Conservation (phyloP, 2,888 invertebrate genomes). For the Plagodis pulveraria region DNA sequence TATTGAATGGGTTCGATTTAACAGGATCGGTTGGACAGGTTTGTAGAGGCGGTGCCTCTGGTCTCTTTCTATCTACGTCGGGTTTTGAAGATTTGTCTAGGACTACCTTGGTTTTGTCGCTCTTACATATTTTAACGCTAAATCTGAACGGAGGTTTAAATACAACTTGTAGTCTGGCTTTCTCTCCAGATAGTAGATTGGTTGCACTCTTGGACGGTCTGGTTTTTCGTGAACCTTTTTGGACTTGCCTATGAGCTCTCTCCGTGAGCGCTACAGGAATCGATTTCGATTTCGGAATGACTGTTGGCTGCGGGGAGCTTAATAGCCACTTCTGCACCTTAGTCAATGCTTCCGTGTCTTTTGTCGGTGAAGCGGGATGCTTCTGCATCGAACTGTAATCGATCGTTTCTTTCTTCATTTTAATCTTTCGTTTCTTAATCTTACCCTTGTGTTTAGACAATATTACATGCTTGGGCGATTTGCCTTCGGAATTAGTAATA, state of each 20-base stretch:
- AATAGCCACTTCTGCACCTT: conserved; percentile 95
- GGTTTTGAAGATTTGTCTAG: conserved; percentile 84
- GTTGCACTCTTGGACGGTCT: conserved; percentile 89
- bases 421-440: conserved; percentile 82
- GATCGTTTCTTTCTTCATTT: conserved; percentile 90
- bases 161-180: conserved; percentile 92
- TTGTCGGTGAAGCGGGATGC: conserved; percentile 82
- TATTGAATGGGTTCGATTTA: conserved; percentile 60
- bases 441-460: conserved; percentile 78
- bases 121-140: conserved; percentile 91
- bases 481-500: conserved; percentile 80
- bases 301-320: conserved; percentile 87
- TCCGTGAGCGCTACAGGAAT: conserved; percentile 90
- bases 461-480: conserved; percentile 83
- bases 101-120: conserved; percentile 87
- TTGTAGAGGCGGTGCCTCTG: conserved; percentile 55
- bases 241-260: conserved; percentile 70
- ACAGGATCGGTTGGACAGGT: conserved; percentile 53
- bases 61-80: conserved; percentile 72
- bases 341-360: conserved; percentile 85
- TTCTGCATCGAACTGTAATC: conserved; percentile 90
- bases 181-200: conserved; percentile 87
- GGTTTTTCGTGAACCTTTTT: conserved; percentile 82
- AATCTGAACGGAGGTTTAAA: conserved; percentile 95
- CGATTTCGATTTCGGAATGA: conserved; percentile 92